Percentiles rank a stretch among this genome's conserved stretches.
These are phyloP conservation scores for Orius insidiosus DNA, from an alignment of 1,140 invertebrate genomes.

Conservation along the genomic window DNA sequence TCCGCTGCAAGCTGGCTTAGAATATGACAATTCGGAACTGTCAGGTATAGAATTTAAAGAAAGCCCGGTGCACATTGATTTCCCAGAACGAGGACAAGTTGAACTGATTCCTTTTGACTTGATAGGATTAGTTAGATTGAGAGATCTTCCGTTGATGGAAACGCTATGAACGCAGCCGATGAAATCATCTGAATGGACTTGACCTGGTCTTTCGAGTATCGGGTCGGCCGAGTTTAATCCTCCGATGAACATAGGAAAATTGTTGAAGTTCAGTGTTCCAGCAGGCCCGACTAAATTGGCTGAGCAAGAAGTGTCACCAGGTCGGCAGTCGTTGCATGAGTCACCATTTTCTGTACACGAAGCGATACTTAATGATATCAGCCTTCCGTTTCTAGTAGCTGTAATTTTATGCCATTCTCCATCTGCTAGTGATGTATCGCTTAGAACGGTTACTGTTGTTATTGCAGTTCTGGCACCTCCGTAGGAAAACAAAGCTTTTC, in stretches of 20 bases:
- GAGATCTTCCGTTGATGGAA: slow-evolving; percentile 59
- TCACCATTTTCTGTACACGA: slow-evolving; percentile 69
- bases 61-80: slow-evolving; percentile 32
- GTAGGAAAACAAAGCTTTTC: slow-evolving; percentile 72
- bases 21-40: slow-evolving; percentile 22
- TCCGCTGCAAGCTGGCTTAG: slow-evolving; percentile 37
- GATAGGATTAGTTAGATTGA: slow-evolving; percentile 63
- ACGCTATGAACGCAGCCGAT: slow-evolving; percentile 85
- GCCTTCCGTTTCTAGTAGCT: slow-evolving; percentile 70
- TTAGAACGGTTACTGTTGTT: slow-evolving; percentile 49
- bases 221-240: slow-evolving; percentile 68
- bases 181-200: slow-evolving; percentile 79
- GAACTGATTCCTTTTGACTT: slow-evolving; percentile 49
- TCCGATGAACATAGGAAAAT: slow-evolving; percentile 67
- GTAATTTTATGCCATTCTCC: slow-evolving; percentile 83
- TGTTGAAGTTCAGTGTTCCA: slow-evolving; percentile 82
- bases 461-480: slow-evolving; percentile 74
- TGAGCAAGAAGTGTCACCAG: slow-evolving; percentile 62
- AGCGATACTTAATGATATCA: slow-evolving; percentile 66
- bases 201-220: slow-evolving; percentile 66
- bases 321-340: slow-evolving; percentile 64
- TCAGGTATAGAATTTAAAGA: slow-evolving; percentile 13
- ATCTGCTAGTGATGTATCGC: slow-evolving; percentile 47
- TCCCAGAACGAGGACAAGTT: slow-evolving; percentile 48
- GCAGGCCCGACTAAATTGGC: slow-evolving; percentile 66